Conservation (phyloP, 2,113 vertebrate genomes). For the Ranitomeya variabilis region DNA sequence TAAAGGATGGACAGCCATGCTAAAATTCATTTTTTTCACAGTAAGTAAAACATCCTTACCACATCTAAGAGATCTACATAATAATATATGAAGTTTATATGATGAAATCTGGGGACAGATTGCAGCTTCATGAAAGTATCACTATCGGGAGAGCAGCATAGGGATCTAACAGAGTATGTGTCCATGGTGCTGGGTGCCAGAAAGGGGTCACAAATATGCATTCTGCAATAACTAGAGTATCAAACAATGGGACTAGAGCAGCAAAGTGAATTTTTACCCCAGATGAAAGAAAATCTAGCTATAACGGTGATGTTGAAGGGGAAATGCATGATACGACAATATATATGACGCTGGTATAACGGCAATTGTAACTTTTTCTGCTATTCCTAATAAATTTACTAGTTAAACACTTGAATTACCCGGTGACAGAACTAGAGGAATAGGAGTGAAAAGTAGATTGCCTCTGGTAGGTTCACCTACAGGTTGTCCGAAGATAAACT, state of each 20-base stretch:
- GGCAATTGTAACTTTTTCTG: constrained; percentile 1
- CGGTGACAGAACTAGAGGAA: not conserved
- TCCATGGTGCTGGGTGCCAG: no score
- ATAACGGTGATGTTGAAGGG: not conserved
- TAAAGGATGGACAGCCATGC: no score
- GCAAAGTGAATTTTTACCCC: not conserved
- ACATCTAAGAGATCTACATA: no score
- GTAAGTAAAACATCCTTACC: no score
- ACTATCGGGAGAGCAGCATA: no score
- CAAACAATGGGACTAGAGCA: not conserved
- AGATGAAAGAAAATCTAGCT: not conserved
- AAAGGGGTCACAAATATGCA: no score
- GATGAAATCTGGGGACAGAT: no score
- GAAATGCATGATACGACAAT: not conserved
- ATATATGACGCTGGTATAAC: not conserved
- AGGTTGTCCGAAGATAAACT: constrained; percentile 18
- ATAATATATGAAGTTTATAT: no score
- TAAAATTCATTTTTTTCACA: no score
- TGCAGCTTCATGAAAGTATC: no score
- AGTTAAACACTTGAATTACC: constrained; percentile 26
- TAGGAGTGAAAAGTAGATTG: not conserved
- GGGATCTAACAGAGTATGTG: no score
- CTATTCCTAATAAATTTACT: constrained; percentile 6
- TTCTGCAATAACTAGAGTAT: no score
- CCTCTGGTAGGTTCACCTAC: constrained; percentile 13